Evolutionary conservation across 2,113 vertebrate species (phyloP), one percentile per base, ranked within the genome.

Genomic region (Osmerus eperlanus): DNA sequence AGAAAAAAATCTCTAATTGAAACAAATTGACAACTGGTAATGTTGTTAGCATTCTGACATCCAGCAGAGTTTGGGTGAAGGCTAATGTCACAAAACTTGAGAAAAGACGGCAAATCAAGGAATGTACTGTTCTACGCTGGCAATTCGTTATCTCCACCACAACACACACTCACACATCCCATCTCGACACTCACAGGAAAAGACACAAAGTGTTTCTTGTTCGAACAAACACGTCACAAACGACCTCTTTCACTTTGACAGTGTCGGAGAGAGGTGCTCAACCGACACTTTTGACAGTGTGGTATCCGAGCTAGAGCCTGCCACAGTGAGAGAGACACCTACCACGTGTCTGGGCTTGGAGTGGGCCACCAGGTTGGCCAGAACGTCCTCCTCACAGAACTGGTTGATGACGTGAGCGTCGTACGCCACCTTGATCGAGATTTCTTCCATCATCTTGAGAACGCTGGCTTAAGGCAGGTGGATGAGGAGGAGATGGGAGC

Each of bases 371-470:
- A 98, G 87, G 19, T 86, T 91, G 78, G 94, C 91, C 86, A 98
- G 90, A 54, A 95, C 83, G 78, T 99, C 97, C 83, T 99, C 97
- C 3, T 98, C 95, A 0, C 79, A 86, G 63, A 95, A 93, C 83
- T 96, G 95, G 81, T 94, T 96, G 62, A 97, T 95, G 19, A 99
- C 94, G 12, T 98, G 96, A 74, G 97, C 96, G 25, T 99, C 89
- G 14, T 99, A 99, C 15, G 97, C 97, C 86, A 97, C 95, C 85
- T 86, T 91, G 75, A 99, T 96, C 71, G 97, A 98, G 87, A 99
- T 82, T 88, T 99, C 97, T 92, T 98, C 93, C 97, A 99, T 99
- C 97, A 98, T 99, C 85, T 86, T 97, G 91, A 60, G 76, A 74
- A 63, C 76, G 23, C 18, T 68, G 23, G 52, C 7, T 21, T 55